Conservation (phyloP, 2,888 invertebrate genomes). For the Agriotes lineatus region DNA sequence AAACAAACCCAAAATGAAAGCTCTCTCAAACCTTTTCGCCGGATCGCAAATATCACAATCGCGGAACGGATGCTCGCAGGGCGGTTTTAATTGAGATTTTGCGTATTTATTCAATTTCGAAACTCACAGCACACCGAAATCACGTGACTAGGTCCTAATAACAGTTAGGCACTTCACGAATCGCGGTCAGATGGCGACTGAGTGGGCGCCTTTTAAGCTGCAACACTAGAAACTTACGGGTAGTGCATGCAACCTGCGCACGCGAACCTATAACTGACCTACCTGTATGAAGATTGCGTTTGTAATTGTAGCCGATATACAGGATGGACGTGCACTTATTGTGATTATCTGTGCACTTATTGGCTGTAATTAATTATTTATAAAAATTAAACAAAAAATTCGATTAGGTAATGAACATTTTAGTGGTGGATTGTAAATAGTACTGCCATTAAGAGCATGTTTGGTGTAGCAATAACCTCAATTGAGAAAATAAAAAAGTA, state of each 20-base stretch:
- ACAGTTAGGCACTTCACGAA: slow-evolving; percentile 45
- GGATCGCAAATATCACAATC: neutral
- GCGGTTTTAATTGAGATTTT: neutral
- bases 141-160: slow-evolving; percentile 38
- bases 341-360: no score
- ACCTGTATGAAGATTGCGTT: slow-evolving; percentile 35
- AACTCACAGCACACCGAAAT: slow-evolving; percentile 39
- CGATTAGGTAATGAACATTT: no score
- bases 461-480: no score
- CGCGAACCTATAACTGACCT: slow-evolving; percentile 41
- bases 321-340: no score
- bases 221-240: slow-evolving; percentile 42
- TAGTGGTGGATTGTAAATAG: no score
- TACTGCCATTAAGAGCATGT: no score
- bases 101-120: slow-evolving; percentile 8
- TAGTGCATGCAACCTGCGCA: slow-evolving; percentile 40
- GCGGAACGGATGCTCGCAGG: neutral
- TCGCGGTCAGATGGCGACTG: slow-evolving; percentile 45
- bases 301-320: slow-evolving; percentile 12
- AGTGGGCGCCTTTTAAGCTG: slow-evolving; percentile 44
- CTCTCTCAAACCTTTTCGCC: neutral
- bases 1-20: neutral
- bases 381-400: no score
- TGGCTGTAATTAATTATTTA: no score
- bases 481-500: no score